Conservation (phyloP, 1,140 invertebrate genomes). For the Aphelinus atriplicis region DNA sequence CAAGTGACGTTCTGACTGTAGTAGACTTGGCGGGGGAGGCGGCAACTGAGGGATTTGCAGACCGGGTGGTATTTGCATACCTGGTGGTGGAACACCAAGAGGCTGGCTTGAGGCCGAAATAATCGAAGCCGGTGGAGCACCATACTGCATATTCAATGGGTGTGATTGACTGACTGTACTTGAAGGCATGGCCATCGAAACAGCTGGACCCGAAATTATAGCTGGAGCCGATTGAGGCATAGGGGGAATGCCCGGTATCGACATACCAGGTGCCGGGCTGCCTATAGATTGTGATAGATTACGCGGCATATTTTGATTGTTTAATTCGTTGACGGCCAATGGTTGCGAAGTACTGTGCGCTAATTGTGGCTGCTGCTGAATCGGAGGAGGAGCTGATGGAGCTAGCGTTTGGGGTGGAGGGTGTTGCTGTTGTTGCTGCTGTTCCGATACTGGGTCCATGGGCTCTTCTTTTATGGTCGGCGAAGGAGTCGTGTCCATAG, state of each 20-base stretch:
- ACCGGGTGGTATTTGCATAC: constrained; percentile 33
- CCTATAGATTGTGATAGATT: constrained; percentile 58
- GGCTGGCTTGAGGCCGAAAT: constrained; percentile 54
- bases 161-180: constrained; percentile 53
- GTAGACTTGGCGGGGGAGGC: constrained; percentile 47
- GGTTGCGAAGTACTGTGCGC: constrained; percentile 50
- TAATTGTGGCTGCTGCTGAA: constrained; percentile 43
- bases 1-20: constrained; percentile 47
- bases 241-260: constrained; percentile 43
- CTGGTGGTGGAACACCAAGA: constrained; percentile 52
- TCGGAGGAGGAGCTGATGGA: constrained; percentile 33
- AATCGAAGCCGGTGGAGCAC: constrained; percentile 37
- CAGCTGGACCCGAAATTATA: constrained; percentile 48
- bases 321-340: constrained; percentile 51
- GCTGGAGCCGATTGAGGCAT: constrained; percentile 45
- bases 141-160: constrained; percentile 61
- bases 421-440: constrained; percentile 44
- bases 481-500: constrained; percentile 4
- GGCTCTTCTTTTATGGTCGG: constrained; percentile 22
- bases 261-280: constrained; percentile 40
- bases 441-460: not conserved
- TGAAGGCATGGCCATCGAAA: constrained; percentile 43
- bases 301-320: constrained; percentile 48
- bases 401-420: constrained; percentile 6
- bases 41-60: constrained; percentile 38